Conservation (phyloP, 2,797 vertebrate species). For the Rhinella marina region DNA sequence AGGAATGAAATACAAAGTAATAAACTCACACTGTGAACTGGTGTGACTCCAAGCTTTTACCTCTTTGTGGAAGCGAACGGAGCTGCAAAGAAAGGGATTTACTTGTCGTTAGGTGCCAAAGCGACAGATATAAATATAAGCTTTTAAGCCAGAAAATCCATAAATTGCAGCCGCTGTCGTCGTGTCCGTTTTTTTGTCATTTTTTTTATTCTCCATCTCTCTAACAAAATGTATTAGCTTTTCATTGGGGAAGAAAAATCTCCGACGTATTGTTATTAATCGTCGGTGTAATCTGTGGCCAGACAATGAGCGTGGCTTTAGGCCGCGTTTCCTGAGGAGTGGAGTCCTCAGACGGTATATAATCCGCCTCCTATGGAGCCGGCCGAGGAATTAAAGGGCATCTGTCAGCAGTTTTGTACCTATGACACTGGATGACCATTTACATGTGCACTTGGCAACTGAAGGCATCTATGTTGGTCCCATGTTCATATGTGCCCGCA, state of each 20-base stretch:
- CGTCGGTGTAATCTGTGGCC: slow-evolving; percentile 59
- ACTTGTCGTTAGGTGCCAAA: slow-evolving; percentile 53
- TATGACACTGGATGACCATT: no score
- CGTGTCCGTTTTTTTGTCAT: slow-evolving; percentile 28
- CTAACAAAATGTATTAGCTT: slow-evolving; percentile 48
- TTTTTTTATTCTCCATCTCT: slow-evolving; percentile 42
- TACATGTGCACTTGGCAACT: no score
- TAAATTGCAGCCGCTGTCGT: slow-evolving; percentile 49
- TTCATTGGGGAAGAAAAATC: slow-evolving; percentile 50
- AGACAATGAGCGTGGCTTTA: slow-evolving; percentile 30
- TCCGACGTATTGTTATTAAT: slow-evolving; percentile 61
- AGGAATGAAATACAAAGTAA: slow-evolving; percentile 57
- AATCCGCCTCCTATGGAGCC: slow-evolving; percentile 17
- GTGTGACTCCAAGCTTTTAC: slow-evolving; percentile 58
- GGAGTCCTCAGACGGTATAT: slow-evolving; percentile 7
- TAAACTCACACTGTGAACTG: slow-evolving; percentile 59
- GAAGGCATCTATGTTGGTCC: no score
- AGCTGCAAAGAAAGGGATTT: slow-evolving; percentile 54
- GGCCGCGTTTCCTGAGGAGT: slow-evolving; percentile 12
- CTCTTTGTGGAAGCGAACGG: slow-evolving; percentile 45
- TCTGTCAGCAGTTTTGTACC: no score
- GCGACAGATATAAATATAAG: slow-evolving; percentile 39
- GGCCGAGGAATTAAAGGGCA: neutral
- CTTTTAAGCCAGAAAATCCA: slow-evolving; percentile 57
- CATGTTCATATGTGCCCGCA: no score